Evolutionary conservation across 1,140 invertebrate species (phyloP), one percentile per base, ranked within the genome.

Genomic region (Pseudomyrmex flavicornis): DNA sequence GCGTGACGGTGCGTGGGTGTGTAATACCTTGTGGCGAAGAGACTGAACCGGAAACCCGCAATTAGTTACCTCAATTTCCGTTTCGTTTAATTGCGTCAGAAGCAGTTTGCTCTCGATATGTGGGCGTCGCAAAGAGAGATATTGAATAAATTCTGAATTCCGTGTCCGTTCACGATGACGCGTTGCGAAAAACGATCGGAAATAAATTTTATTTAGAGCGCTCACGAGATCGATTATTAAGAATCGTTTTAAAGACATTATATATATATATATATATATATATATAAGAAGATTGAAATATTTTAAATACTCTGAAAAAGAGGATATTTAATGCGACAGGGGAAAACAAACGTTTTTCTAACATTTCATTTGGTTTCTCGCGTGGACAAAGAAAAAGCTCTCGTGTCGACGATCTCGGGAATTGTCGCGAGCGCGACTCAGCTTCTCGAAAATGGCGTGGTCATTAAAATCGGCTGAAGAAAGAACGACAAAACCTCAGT

Each of bases 1-100:
- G 15, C 9, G 13, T 69, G 54, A 48, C 20, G 12, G 20, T 70
- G 52, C 52, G 44, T 69, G 15, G n/a, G 12, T 46, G 74, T 35
- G 68, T 72, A 79, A 70, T 79, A 61, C 22, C 66, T 80, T 50
- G 54, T 50, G 65, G 17, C 20, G 10, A 26, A 13, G 44, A 59
- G 52, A 80, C 76, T 48, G 69, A 80, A 61, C 15, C 44, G 75
- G 83, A 85, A 86, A 46, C 35, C 69, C 68, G n/a, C 73, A 80
- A 77, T 74, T 73, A 86, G 74, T 86, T 73, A 82, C 68, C 61
- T 85, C 68, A 74, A 86, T 86, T 86, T 85, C 69, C 83, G 75
- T 85, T 85, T 86, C 50, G 69, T 86, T 86, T 86, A 85, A 86
- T 82, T 73, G 62, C 73, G n/a, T 26, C 50, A 15, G 15, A 48